Conservation (phyloP, 2,113 vertebrate genomes). For the Laterallus jamaicensis region DNA sequence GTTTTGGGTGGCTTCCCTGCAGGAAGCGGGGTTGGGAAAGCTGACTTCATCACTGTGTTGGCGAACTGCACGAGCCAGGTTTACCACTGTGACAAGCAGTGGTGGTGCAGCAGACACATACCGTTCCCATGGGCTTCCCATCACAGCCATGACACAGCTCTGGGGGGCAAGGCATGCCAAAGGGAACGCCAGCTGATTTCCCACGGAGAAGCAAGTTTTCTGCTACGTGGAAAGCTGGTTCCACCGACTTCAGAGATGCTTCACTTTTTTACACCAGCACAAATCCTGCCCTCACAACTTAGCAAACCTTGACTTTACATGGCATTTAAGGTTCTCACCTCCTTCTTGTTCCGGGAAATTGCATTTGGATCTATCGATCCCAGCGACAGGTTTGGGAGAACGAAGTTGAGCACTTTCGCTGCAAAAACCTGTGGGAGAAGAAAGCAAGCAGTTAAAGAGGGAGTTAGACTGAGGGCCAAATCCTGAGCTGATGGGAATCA, state of each 20-base stretch:
- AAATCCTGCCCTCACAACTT: neutral
- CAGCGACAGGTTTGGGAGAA: conserved; percentile 86
- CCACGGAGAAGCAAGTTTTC: neutral
- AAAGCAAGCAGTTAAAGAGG: neutral
- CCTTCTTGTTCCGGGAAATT: conserved; percentile 86
- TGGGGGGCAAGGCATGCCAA: accelerated
- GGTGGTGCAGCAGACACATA: neutral
- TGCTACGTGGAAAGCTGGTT: neutral
- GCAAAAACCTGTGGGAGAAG: conserved; percentile 83
- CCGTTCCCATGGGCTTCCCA: neutral
- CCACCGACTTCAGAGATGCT: neutral
- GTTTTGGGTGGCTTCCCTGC: neutral
- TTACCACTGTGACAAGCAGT: neutral
- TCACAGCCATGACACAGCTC: accelerated
- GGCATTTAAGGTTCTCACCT: conserved; percentile 79
- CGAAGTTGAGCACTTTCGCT: conserved; percentile 87
- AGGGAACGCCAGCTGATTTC: neutral
- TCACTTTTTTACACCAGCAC: neutral
- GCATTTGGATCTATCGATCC: conserved; percentile 87
- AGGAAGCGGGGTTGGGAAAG: neutral
- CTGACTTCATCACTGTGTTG: neutral
- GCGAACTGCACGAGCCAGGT: neutral
- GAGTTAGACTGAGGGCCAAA: neutral
- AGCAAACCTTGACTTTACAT: neutral
- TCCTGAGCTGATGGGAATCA: neutral